Base-by-base conservation (phyloP, 2,888 invertebrate species). In the Amblyjoppa fuscipennis region DNA sequence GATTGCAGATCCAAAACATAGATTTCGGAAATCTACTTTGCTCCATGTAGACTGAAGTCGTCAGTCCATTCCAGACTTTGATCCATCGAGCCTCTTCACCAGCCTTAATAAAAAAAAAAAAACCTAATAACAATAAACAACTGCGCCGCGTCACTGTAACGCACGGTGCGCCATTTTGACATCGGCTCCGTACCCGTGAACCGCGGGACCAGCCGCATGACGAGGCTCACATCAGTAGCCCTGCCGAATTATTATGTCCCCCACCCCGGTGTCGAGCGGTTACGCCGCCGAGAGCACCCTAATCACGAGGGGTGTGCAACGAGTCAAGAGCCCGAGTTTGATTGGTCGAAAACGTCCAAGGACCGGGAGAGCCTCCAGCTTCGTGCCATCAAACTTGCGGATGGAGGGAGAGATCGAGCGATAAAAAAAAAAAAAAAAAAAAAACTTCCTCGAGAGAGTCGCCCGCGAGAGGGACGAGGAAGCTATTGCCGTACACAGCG, bases 151-250 rank as follows among this genome's bases (percentile, higher is more conserved):
- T 86, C 76, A 80, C 61, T 69, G 64, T 31, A 76, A 77, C 78
- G 87, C 85, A 81, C 56, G 73, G 71, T 76, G 59, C 90, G 87
- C 90, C 91, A 91, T 91, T 90, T 90, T 89, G 85, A 77, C 82
- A 81, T 69, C 64, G 49, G 73, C 56, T 85, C 79, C 71, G 79
- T 71, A 74, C 64, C 68, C 68, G 79, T 79, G 84, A 76, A 68
- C 53, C 71, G 66, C 28, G 73, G 59, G 45, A 49, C 45, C 34
- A 78, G 53, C 75, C 66, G 56, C 59, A 64, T 66, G 75, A 76
- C 71, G 68, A 77, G 79, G 68, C 45, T 25, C 49, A 38, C 13
- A 38, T 53, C 34, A 34, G 49, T 28, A 28, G 74, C 64, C 84
- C 83, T 76, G 84, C 78, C 83, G 88, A 90, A 89, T 90, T 90